These are phyloP conservation scores for Eclectus roratus DNA, from an alignment of 2,113 vertebrate species.

Conservation along the genomic window DNA sequence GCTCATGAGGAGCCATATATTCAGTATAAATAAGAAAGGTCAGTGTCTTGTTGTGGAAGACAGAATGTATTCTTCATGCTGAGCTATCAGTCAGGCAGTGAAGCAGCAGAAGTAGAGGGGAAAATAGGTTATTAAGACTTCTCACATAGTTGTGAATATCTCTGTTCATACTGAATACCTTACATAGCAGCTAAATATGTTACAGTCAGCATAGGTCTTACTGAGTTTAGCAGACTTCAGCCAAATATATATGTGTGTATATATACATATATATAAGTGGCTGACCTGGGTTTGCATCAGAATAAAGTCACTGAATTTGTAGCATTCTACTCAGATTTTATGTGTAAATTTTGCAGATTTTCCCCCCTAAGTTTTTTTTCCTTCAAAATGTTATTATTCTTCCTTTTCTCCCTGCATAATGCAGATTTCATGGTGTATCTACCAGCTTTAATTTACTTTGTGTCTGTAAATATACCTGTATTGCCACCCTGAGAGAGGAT, in stretches of 20 bases:
- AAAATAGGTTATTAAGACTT: not conserved
- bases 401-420: not conserved
- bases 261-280: not conserved
- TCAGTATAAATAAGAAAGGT: not conserved
- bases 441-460: not conserved
- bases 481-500: not conserved
- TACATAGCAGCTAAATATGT: fast-evolving
- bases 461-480: not conserved
- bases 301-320: not conserved
- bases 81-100: not conserved
- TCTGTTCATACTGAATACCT: not conserved
- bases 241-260: not conserved
- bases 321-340: not conserved
- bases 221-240: not conserved
- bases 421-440: not conserved
- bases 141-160: not conserved
- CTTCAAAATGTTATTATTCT: not conserved
- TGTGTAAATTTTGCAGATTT: not conserved
- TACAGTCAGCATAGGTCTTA: not conserved
- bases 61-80: not conserved
- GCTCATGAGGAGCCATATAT: not conserved
- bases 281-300: not conserved
- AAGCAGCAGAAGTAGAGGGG: not conserved
- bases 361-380: not conserved
- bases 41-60: not conserved